Percentiles rank a stretch among this genome's conserved stretches.
Evolutionary conservation across 2,797 vertebrate genomes (phyloP).

Genomic region (Darevskia nairensis): DNA sequence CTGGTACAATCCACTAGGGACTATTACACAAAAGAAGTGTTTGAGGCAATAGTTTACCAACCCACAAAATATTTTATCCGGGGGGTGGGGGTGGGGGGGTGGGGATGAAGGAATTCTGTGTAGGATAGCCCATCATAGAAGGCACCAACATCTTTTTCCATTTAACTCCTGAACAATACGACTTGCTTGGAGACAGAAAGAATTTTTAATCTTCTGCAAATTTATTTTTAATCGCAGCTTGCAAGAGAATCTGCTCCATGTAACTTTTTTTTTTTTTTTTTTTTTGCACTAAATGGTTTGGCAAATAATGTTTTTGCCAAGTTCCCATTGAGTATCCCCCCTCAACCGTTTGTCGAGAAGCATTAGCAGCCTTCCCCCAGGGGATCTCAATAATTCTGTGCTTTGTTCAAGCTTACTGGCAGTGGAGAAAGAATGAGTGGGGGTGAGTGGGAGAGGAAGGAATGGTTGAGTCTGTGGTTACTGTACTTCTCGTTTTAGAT

Average conservation of each 20-base stretch:
- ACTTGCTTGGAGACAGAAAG: background rate
- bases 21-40: constrained; percentile 6
- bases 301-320: constrained; percentile 37
- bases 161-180: background rate
- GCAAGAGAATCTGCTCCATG: constrained; percentile 5
- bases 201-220: background rate
- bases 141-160: background rate
- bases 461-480: constrained; percentile 35
- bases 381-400: constrained; percentile 7
- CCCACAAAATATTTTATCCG: constrained; percentile 24
- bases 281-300: constrained; percentile 31
- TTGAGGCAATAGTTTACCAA: constrained; percentile 29
- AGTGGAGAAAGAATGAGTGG: background rate
- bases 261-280: constrained; percentile 32
- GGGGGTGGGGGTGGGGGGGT: background rate
- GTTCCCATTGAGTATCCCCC: constrained; percentile 32
- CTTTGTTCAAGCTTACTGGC: constrained; percentile 45
- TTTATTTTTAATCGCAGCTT: background rate
- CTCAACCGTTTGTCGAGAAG: constrained; percentile 39
- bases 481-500: constrained; percentile 37
- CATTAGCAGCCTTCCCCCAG: background rate
- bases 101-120: background rate
- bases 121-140: background rate
- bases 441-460: constrained; percentile 28
- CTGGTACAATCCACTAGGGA: background rate